These are phyloP conservation scores for Portevinia maculata DNA, from an alignment of 2,888 invertebrate genomes.

Conservation along the genomic window DNA sequence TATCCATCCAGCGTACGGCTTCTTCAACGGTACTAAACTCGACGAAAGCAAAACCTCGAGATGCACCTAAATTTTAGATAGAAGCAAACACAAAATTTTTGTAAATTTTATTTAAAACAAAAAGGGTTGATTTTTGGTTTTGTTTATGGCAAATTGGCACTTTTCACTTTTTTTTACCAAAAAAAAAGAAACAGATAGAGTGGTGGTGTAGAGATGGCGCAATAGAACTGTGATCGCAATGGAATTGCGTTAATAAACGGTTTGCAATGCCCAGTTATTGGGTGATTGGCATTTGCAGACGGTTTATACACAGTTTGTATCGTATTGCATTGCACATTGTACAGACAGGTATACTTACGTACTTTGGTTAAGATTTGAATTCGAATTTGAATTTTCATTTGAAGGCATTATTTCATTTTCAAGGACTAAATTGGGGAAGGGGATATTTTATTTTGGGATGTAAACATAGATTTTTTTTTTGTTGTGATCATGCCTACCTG, in stretches of 20 bases:
- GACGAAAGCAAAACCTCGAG: constrained; percentile 95
- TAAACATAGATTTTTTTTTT: constrained; percentile 48
- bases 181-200: constrained; percentile 28
- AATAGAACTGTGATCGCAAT: constrained; percentile 38
- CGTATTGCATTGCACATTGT: constrained; percentile 19
- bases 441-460: constrained; percentile 70
- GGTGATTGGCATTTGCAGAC: constrained; percentile 50
- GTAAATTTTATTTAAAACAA: constrained; percentile 80
- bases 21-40: constrained; percentile 95
- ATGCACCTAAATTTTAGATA: constrained; percentile 91
- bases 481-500: constrained; percentile 85
- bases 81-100: constrained; percentile 85
- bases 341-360: constrained; percentile 59
- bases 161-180: constrained; percentile 42
- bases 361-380: constrained; percentile 38
- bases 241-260: constrained; percentile 46
- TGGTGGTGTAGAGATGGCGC: constrained; percentile 5
- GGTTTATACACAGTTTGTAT: constrained; percentile 36
- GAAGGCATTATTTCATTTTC: constrained; percentile 34
- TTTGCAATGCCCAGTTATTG: constrained; percentile 40
- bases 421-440: constrained; percentile 55
- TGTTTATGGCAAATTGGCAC: constrained; percentile 49
- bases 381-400: constrained; percentile 31
- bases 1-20: constrained; percentile 95
- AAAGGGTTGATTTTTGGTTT: constrained; percentile 76